phyloP scores from a whole-genome alignment of 2,888 invertebrate genomes.

The Hirtodrosophila cameraria region DNA sequence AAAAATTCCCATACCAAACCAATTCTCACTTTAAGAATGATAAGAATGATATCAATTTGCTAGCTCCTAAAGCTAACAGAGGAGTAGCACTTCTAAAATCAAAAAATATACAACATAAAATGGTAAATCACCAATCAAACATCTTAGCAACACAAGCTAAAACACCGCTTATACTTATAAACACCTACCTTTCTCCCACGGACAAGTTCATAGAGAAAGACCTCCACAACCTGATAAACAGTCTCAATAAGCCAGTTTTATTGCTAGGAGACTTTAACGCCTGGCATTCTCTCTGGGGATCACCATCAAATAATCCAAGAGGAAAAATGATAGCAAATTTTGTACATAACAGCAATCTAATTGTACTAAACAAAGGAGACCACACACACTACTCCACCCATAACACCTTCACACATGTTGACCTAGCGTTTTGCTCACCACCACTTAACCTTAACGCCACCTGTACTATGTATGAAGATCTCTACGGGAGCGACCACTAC shows the following conservation, averaged over 20 bases:
- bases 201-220: conserved; percentile 6
- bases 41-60: neutral
- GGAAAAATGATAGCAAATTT: neutral
- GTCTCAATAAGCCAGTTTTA: conserved; percentile 8
- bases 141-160: neutral
- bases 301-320: conserved; percentile 4
- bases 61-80: conserved; percentile 1
- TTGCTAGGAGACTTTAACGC: conserved; percentile 10
- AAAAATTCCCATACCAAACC: neutral
- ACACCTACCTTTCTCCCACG: neutral
- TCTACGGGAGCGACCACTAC: conserved; percentile 10
- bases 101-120: conserved; percentile 1
- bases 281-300: conserved; percentile 10
- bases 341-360: conserved; percentile 2
- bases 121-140: neutral
- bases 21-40: neutral
- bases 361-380: neutral
- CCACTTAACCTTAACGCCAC: neutral
- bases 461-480: neutral
- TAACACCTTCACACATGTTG: conserved; percentile 11
- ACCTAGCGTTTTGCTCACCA: neutral
- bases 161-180: neutral
- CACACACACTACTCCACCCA: conserved; percentile 8
- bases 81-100: conserved; percentile 1
- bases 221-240: conserved; percentile 2